Conservation (phyloP, 2,888 invertebrate species). For the Gymnocheta viridis region DNA sequence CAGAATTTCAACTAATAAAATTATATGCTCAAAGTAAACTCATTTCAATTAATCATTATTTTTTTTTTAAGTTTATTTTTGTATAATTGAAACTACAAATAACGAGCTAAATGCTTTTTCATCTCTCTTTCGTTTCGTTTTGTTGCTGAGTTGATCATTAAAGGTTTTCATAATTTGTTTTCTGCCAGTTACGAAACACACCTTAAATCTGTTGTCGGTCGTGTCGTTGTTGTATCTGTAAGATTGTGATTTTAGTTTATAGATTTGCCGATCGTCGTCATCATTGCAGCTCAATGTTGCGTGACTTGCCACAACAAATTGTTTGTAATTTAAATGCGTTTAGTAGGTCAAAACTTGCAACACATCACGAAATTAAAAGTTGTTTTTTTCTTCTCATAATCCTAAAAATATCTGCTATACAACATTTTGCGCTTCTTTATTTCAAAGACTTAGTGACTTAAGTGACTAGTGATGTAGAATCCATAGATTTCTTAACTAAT, state of each 20-base stretch:
- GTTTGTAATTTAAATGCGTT: conserved; percentile 69
- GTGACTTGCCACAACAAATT: conserved; percentile 71
- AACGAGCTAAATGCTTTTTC: not conserved
- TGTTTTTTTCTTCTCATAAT: not conserved
- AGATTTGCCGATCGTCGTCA: conserved; percentile 50
- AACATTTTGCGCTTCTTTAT: conserved; percentile 51
- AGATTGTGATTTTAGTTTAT: conserved; percentile 52
- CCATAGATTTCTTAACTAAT: not conserved
- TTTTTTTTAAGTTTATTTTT: not conserved
- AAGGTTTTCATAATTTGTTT: conserved; percentile 53
- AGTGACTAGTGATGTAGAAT: not conserved
- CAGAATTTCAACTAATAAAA: conserved; percentile 25
- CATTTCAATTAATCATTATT: conserved; percentile 36
- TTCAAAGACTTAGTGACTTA: not conserved
- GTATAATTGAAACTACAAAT: conserved; percentile 35
- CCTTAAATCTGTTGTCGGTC: conserved; percentile 49
- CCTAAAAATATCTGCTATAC: conserved; percentile 29
- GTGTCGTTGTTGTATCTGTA: conserved; percentile 1
- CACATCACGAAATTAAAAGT: conserved; percentile 63
- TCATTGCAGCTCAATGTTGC: conserved; percentile 64
- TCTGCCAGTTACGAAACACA: conserved; percentile 60
- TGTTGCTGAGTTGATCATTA: conserved; percentile 46
- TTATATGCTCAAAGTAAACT: conserved; percentile 16
- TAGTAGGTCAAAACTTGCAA: conserved; percentile 72
- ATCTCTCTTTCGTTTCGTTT: conserved; percentile 2